These are phyloP conservation scores for Calameuta filiformis DNA, from an alignment of 2,888 invertebrate genomes.

Conservation along the genomic window DNA sequence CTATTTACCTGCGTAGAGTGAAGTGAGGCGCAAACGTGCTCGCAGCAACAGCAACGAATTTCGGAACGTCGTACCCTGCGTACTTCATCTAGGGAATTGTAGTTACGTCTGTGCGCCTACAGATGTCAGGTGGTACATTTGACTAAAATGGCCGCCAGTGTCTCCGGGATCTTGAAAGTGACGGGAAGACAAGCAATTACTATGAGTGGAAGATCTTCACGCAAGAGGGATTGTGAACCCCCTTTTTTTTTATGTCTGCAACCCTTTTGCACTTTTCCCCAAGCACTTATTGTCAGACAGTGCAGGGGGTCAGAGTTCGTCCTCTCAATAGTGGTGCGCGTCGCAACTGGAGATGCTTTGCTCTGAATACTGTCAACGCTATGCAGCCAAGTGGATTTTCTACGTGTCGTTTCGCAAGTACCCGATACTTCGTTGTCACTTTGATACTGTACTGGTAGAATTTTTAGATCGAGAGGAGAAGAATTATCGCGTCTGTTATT, in stretches of 20 bases:
- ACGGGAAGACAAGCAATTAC: not conserved
- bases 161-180: not conserved
- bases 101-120: not conserved
- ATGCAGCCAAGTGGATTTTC: not conserved
- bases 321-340: not conserved
- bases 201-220: not conserved
- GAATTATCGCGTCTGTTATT: not conserved
- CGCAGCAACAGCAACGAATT: too few species aligned
- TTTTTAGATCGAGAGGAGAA: not conserved
- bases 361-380: not conserved
- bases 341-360: not conserved
- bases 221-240: not conserved
- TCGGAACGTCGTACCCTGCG: too few species aligned
- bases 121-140: not conserved
- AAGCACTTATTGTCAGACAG: not conserved
- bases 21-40: too few species aligned
- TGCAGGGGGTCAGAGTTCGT: not conserved
- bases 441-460: not conserved
- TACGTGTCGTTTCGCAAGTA: not conserved
- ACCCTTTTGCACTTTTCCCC: not conserved
- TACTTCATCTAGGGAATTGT: not conserved
- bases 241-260: not conserved
- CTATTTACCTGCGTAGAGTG: too few species aligned
- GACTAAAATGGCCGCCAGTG: not conserved
- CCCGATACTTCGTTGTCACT: not conserved